Percentiles rank a stretch among this genome's conserved stretches.
Conservation (phyloP, 2,797 vertebrate species). For the Sternotherus odoratus region DNA sequence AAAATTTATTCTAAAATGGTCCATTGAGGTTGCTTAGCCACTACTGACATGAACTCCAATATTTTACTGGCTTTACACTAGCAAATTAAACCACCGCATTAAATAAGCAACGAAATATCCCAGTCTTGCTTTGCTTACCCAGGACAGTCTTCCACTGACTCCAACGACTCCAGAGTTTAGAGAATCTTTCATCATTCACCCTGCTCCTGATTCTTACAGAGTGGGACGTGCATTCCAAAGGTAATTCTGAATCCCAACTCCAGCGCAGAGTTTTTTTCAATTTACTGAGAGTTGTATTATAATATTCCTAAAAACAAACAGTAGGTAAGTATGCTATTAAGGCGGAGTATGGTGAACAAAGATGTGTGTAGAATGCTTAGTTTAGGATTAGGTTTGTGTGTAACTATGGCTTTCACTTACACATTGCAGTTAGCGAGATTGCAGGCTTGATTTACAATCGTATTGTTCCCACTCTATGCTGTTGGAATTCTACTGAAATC, state of each 20-base stretch:
- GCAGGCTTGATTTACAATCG: not conserved
- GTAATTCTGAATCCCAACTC: slow-evolving; percentile 78
- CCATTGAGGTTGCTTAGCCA: not conserved
- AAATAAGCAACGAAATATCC: not conserved
- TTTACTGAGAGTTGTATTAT: slow-evolving; percentile 55
- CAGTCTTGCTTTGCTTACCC: slow-evolving; percentile 68
- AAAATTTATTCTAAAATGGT: not conserved
- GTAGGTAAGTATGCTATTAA: not conserved
- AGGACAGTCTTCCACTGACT: slow-evolving; percentile 63
- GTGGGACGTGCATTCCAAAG: slow-evolving; percentile 79
- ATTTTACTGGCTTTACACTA: not conserved
- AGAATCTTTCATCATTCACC: not conserved
- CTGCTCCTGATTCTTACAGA: slow-evolving; percentile 75
- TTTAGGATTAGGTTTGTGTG: not conserved
- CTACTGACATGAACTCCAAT: not conserved
- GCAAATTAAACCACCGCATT: not conserved
- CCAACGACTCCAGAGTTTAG: slow-evolving; percentile 76
- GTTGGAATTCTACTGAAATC: not conserved
- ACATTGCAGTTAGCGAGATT: not conserved
- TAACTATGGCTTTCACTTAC: not conserved
- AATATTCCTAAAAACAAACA: slow-evolving; percentile 70
- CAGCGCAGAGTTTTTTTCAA: slow-evolving; percentile 50
- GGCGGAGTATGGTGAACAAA: not conserved
- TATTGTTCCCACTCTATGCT: not conserved
- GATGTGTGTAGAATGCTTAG: not conserved